These are phyloP conservation scores for Drosophila kohkoa DNA, from an alignment of 1,140 invertebrate genomes.

Conservation along the genomic window DNA sequence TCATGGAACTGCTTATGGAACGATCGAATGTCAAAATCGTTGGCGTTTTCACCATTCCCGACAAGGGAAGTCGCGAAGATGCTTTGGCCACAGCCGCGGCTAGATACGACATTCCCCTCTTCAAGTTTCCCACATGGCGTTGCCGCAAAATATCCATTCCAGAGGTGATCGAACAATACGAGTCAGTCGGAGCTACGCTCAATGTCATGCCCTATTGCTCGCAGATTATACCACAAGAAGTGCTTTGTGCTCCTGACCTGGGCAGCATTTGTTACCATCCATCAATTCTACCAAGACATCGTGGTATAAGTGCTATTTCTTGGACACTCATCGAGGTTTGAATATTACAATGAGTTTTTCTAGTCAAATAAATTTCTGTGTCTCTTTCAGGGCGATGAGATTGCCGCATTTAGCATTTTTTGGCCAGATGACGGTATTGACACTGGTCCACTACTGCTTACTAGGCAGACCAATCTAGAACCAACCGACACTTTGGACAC, in stretches of 20 bases:
- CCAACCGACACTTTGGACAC: slow-evolving; percentile 96
- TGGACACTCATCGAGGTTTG: slow-evolving; percentile 95
- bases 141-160: slow-evolving; percentile 92
- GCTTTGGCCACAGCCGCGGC: slow-evolving; percentile 93
- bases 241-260: slow-evolving; percentile 93
- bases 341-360: neutral
- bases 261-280: slow-evolving; percentile 98
- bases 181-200: slow-evolving; percentile 94
- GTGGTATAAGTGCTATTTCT: slow-evolving; percentile 97
- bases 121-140: slow-evolving; percentile 96
- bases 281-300: slow-evolving; percentile 95
- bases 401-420: slow-evolving; percentile 96
- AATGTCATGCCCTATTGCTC: slow-evolving; percentile 98
- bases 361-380: neutral
- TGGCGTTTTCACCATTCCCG: slow-evolving; percentile 96
- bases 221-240: slow-evolving; percentile 99
- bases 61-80: slow-evolving; percentile 95
- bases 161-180: slow-evolving; percentile 94
- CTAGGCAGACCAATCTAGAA: slow-evolving; percentile 91
- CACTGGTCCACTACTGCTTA: slow-evolving; percentile 96
- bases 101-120: slow-evolving; percentile 92
- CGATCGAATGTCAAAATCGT: slow-evolving; percentile 93
- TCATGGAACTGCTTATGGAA: slow-evolving; percentile 92
- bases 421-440: slow-evolving; percentile 99
- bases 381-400: slow-evolving; percentile 89